A percentile compares a stretch with the other conserved stretches of the same genome.
These are phyloP conservation scores for Pleuronectes platessa DNA, from an alignment of 2,113 vertebrate species.

Conservation along the genomic window DNA sequence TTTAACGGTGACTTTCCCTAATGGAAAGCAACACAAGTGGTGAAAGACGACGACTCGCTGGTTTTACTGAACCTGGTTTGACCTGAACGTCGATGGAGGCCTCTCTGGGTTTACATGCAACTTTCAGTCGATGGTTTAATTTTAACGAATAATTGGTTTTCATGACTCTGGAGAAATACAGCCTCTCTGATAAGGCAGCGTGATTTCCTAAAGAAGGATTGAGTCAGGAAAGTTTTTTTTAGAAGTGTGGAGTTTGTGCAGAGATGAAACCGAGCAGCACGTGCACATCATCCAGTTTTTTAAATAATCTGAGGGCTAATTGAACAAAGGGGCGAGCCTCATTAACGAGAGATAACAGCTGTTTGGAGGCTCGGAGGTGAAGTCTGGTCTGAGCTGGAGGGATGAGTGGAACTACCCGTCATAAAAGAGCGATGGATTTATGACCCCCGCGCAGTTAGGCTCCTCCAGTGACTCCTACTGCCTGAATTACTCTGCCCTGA, in stretches of 20 bases:
- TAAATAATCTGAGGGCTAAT: background rate
- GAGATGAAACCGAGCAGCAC: background rate
- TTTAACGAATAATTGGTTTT: background rate
- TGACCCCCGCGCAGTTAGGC: background rate
- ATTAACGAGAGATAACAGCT: constrained; percentile 1
- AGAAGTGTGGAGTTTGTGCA: background rate
- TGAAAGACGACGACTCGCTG: background rate
- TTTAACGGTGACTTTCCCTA: background rate
- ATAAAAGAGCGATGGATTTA: constrained; percentile 1
- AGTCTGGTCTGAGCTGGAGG: constrained; percentile 15
- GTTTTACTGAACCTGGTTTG: constrained; percentile 4
- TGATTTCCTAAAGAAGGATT: background rate
- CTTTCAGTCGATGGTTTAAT: background rate
- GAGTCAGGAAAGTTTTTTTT: background rate
- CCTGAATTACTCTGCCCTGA: background rate
- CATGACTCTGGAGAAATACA: background rate
- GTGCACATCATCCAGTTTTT: background rate
- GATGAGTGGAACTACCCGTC: background rate
- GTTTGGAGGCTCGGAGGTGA: constrained; percentile 10
- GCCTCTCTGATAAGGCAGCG: background rate
- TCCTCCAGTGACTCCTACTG: too few relatives aligned
- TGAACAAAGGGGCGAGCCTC: constrained; percentile 3
- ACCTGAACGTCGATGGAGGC: background rate
- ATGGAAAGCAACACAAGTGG: constrained; percentile 8
- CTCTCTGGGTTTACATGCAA: background rate